Evolutionary conservation across 2,113 vertebrate genomes (phyloP).

Genomic region (Phocoena sinus): DNA sequence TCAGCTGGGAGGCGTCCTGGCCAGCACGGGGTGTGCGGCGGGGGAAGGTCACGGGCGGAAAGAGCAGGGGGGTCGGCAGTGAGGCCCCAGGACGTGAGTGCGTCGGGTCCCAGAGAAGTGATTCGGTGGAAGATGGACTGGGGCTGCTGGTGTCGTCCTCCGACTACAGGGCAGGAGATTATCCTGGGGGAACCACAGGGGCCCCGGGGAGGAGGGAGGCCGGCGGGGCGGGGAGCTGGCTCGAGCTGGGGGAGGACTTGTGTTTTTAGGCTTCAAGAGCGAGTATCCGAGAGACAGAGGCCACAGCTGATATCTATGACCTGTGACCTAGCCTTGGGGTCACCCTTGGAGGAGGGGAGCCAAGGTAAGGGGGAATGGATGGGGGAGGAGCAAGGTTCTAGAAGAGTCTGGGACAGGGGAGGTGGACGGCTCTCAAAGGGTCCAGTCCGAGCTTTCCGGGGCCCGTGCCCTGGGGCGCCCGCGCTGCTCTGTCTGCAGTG

Average conservation of each 20-base stretch:
- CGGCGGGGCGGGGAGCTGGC: not conserved
- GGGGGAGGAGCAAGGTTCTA: not conserved
- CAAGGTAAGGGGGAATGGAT: no score
- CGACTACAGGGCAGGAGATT: no score
- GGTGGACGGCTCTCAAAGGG: no score
- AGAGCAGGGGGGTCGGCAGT: no score
- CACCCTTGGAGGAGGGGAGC: not conserved
- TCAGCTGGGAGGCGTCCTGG: not conserved
- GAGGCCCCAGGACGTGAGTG: no score
- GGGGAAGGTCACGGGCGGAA: not conserved
- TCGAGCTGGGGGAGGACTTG: no score
- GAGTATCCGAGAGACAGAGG: no score
- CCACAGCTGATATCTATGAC: not conserved
- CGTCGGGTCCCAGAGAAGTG: no score
- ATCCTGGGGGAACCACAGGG: not conserved
- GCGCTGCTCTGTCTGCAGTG: not conserved
- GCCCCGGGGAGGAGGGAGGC: not conserved
- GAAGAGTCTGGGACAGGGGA: not conserved
- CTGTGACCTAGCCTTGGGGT: not conserved
- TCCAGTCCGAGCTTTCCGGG: not conserved
- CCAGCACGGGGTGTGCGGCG: fast-evolving
- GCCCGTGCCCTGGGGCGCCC: not conserved
- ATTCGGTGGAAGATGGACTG: no score
- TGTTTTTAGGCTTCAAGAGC: not conserved
- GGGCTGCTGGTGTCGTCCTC: no score